Evolutionary conservation across 1,140 invertebrate species (phyloP).

Genomic region (Drosophila nebulosa): DNA sequence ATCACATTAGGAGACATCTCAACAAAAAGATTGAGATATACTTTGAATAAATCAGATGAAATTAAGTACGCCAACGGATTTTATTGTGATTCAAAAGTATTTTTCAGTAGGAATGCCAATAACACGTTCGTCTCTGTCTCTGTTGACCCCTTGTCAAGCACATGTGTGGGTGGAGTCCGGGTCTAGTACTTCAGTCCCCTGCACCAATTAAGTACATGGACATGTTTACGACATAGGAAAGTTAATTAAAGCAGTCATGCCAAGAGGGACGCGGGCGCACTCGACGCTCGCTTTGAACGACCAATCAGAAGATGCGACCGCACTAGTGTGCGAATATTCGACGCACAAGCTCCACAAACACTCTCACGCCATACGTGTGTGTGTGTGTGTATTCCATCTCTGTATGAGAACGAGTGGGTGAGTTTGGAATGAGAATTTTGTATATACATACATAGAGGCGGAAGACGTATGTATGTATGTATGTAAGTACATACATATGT

Average conservation of each 20-base stretch:
- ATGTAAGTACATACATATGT: conserved; percentile 1
- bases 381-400: conserved; percentile 26
- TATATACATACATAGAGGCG: conserved; percentile 1
- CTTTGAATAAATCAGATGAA: neutral
- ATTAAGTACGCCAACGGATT: neutral
- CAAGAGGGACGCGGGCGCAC: conserved; percentile 48
- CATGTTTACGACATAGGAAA: conserved; percentile 37
- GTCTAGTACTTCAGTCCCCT: neutral
- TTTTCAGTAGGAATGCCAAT: neutral
- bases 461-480: conserved; percentile 5
- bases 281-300: conserved; percentile 41
- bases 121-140: neutral
- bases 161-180: conserved; percentile 22
- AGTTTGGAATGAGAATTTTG: conserved; percentile 15
- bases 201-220: conserved; percentile 56
- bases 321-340: conserved; percentile 53
- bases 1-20: too few relatives aligned
- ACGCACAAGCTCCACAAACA: conserved; percentile 26
- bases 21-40: neutral
- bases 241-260: conserved; percentile 58
- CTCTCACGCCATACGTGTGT: neutral
- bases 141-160: neutral
- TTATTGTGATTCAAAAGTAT: neutral
- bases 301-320: conserved; percentile 69
- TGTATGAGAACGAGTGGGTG: conserved; percentile 28